Evolutionary conservation across 1,140 invertebrate species (phyloP).

Genomic region (Myzus persicae): DNA sequence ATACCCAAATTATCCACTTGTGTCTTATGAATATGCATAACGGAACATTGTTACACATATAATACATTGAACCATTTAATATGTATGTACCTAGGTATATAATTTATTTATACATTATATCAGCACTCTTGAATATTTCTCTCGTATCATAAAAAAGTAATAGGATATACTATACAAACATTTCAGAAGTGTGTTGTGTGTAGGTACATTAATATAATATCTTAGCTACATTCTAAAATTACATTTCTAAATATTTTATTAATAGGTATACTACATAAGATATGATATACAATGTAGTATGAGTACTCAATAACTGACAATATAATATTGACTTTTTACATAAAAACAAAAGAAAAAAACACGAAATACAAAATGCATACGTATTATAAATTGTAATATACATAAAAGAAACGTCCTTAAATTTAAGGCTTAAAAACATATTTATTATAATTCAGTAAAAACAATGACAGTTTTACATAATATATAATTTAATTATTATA

Average conservation of each 20-base stretch:
- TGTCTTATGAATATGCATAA: background rate
- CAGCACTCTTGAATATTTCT: background rate
- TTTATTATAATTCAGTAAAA: background rate
- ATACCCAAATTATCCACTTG: background rate
- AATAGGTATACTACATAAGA: background rate
- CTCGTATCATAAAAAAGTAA: background rate
- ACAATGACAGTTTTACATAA: background rate
- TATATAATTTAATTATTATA: background rate
- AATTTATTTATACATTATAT: background rate
- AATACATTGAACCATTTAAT: constrained; percentile 8
- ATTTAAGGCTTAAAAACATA: background rate
- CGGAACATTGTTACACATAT: background rate
- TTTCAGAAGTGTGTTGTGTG: too few relatives aligned
- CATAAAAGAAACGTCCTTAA: background rate
- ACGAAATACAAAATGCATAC: background rate
- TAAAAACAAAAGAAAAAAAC: background rate
- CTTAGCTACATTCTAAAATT: background rate
- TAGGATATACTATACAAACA: background rate
- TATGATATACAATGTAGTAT: background rate
- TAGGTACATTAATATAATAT: background rate
- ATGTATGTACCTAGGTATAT: background rate
- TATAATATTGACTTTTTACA: background rate
- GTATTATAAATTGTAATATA: background rate
- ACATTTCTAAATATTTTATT: background rate
- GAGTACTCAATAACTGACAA: background rate